Base-by-base conservation (phyloP, 64 coral and sea anemone species). In the Montipora capricornis region DNA sequence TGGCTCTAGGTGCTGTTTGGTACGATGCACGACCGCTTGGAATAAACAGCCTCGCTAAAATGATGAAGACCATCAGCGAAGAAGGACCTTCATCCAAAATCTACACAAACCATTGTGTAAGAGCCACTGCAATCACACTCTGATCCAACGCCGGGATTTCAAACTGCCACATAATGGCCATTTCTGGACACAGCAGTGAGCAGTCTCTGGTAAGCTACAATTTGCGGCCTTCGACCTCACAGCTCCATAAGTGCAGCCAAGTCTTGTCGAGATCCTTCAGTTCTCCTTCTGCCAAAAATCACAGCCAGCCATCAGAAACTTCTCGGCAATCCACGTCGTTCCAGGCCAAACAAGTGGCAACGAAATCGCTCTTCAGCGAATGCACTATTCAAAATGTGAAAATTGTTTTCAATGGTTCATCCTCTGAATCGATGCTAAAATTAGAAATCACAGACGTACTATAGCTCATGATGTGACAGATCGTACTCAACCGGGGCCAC, bases 371-470 rank as follows among this genome's bases (percentile, higher is more conserved):
- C n/a, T n/a, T n/a, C 49, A 6, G 80, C 59, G 8, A 59, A 7
- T 82, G 80, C 50, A 59, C 49, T 59, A 57, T 82, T 64, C 80
- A 82, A 82, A 82, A 82, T 10, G 80, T 82, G 80, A 49, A 82
- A 64, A 64, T 82, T 17, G 80, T 82, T 76, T 76, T 76, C 29
- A 76, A 76, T 45, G 74, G 37, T 46, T 76, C 74, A 2, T 76
- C 74, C 74, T 76, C 74, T 76, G 26, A 24, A 76, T 53, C 51
- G 51, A 53, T 53, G 5, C 8, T 53, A 53, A 53, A 45, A 11
- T 76, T 11, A 76, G 44, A 26, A 26, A 26, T 26, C 26, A 26
- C 26, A 26, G 26, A 26, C 26, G 26, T 26, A 26, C 26, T 26
- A 26, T 26, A 26, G 26, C 26, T 0, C 26, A 26, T 26, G 26